Percentiles rank a stretch among this genome's conserved stretches.
phyloP scores from a whole-genome alignment of 2,797 vertebrate genomes.

The Oceanodroma leucorhoa region DNA sequence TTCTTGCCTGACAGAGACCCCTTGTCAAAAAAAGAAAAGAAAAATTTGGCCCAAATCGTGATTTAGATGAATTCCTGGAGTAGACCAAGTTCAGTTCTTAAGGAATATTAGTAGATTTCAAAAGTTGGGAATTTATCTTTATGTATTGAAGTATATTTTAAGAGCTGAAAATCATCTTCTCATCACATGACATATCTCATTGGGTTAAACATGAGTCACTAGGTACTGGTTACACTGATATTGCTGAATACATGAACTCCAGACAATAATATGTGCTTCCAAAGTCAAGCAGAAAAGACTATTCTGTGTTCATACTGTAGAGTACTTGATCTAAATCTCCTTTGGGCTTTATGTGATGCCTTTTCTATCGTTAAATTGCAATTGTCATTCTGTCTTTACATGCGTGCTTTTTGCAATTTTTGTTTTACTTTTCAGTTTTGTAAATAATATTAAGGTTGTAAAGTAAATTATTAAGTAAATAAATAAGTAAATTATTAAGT shows the following conservation, averaged over 20 bases:
- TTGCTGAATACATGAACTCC: background rate
- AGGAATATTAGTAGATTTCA: background rate
- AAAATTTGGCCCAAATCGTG: background rate
- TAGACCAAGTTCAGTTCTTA: background rate
- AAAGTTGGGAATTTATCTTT: background rate
- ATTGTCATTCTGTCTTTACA: background rate
- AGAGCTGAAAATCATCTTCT: background rate
- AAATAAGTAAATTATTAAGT: too few species aligned
- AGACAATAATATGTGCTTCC: background rate
- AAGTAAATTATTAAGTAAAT: too few species aligned
- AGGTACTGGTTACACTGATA: background rate
- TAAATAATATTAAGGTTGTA: background rate
- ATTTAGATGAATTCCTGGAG: background rate
- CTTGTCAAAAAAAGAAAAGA: too few species aligned
- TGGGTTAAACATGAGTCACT: background rate
- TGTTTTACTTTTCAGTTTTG: background rate
- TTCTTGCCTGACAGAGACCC: background rate
- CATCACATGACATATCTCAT: background rate
- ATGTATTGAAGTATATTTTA: background rate
- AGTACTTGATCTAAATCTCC: background rate
- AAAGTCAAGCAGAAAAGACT: background rate
- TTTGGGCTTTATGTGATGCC: background rate
- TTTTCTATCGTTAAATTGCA: background rate
- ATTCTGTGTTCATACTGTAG: background rate
- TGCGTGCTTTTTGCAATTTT: accelerated